Base-by-base conservation (phyloP, 2,888 invertebrate species). In the Platycheirus rosarum region DNA sequence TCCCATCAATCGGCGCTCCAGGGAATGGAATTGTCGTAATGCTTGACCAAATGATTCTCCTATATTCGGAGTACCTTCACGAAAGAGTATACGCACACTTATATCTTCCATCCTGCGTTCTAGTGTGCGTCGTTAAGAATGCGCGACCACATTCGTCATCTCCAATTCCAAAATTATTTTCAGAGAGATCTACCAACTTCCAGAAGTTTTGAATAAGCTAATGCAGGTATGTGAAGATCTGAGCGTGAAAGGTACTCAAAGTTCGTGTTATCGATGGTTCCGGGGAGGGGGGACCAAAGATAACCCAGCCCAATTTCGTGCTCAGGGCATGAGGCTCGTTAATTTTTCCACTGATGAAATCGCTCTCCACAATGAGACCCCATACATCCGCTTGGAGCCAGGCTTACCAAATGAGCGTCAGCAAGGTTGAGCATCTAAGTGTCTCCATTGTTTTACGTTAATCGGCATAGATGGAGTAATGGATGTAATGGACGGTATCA, bases 201-300 rank as follows among this genome's bases (percentile, higher is more conserved):
- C 66, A 74, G 32, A 74, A 66, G 9, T 35, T 55, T 20, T 49
- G 57, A 5, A 71, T n/a, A n/a, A n/a, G n/a, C 18, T 6, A 71
- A 46, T 7, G 65, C 32, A 9, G 57, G 51, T 51, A 79, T 20
- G 7, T 46, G 55, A 11, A 48, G 65, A 11, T 65, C 65, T 29
- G 35, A 32, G 42, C 23, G n/a, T 6, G 13, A 16, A 57, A 37
- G 18, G 57, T 23, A 9, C 55, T 35, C 9, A 9, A 26, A n/a
- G 60, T 46, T 44, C 55, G 5, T 3, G 55, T 26, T 9, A 70
- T 42, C 9, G n/a, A n/a, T n/a, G n/a, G n/a, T n/a, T n/a, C n/a
- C n/a, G n/a, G n/a, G n/a, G n/a, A n/a, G n/a, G n/a, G n/a, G n/a
- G 65, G 70, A 37, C 77, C 69, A 35, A 46, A 69, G 13, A 69